These are phyloP conservation scores for human DNA, from an alignment of 2,113 vertebrate genomes.

Conservation along the genomic window DNA sequence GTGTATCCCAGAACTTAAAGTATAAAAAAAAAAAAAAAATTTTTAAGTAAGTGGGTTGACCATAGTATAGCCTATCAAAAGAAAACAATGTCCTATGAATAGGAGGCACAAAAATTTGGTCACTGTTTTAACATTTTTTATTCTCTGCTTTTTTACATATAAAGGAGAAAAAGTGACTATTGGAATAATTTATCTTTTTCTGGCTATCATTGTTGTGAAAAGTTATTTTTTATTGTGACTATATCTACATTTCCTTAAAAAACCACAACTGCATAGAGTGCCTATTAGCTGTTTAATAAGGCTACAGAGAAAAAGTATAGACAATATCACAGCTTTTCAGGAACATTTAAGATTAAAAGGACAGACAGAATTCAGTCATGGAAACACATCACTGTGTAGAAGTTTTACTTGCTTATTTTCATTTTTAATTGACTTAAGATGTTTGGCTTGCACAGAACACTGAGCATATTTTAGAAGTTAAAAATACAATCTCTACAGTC, in stretches of 20 bases:
- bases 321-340: not conserved
- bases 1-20: too few relatives aligned
- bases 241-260: slow-evolving; percentile 9
- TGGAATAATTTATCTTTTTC: slow-evolving; percentile 29
- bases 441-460: not conserved
- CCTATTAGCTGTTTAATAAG: not conserved
- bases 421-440: not conserved
- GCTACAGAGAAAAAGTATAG: not conserved
- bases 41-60: not conserved
- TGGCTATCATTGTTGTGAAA: slow-evolving; percentile 16
- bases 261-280: not conserved
- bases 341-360: slow-evolving; percentile 16
- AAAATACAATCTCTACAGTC: slow-evolving; percentile 23
- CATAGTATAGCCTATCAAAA: not conserved
- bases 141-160: slow-evolving; percentile 22
- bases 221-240: slow-evolving; percentile 33
- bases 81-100: not conserved
- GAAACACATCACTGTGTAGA: not conserved
- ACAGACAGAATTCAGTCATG: not conserved
- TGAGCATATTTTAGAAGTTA: not conserved
- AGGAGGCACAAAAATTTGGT: not conserved
- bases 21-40: too few relatives aligned
- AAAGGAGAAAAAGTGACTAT: not conserved
- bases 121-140: slow-evolving; percentile 29
- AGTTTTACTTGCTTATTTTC: not conserved